A percentile compares a stretch with the other conserved stretches of the same genome.
Conservation (phyloP, 2,797 vertebrate genomes). For the Pseudochirops cupreus region DNA sequence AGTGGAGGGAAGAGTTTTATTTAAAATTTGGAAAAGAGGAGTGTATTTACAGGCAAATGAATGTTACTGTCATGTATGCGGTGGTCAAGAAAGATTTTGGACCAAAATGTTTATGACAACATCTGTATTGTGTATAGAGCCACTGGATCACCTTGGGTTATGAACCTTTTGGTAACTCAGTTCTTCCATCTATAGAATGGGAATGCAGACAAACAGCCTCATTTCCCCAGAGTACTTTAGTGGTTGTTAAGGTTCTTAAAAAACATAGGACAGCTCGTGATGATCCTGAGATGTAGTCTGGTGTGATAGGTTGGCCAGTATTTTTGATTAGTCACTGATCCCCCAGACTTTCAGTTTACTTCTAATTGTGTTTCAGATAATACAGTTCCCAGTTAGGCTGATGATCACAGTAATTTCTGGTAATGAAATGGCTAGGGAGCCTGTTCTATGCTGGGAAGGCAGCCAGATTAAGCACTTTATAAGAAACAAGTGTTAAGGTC, state of each 20-base stretch:
- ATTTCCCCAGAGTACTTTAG: background rate
- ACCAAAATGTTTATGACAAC: conserved; percentile 6
- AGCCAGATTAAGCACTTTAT: conserved; percentile 69
- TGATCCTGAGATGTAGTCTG: conserved; percentile 49
- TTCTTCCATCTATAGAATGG: conserved; percentile 22
- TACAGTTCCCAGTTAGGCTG: conserved; percentile 65
- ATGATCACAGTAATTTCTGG: conserved; percentile 77
- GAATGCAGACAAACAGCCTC: conserved; percentile 1
- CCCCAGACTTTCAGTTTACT: conserved; percentile 61
- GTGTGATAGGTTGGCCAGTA: conserved; percentile 20
- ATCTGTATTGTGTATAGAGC: background rate
- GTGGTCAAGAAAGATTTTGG: background rate
- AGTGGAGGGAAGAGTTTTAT: background rate
- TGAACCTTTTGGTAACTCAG: conserved; percentile 1
- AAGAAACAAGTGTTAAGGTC: conserved; percentile 70
- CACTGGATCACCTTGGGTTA: background rate
- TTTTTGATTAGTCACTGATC: conserved; percentile 65
- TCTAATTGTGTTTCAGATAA: conserved; percentile 71
- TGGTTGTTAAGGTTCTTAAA: conserved; percentile 13
- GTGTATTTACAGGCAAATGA: background rate
- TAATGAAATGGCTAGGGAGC: conserved; percentile 75
- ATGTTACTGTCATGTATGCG: background rate
- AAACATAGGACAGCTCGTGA: background rate
- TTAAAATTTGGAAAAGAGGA: background rate
- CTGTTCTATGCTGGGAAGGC: conserved; percentile 66